Conservation (phyloP, 92 coral and sea anemone species). For the Umimayanthus kanabou region DNA sequence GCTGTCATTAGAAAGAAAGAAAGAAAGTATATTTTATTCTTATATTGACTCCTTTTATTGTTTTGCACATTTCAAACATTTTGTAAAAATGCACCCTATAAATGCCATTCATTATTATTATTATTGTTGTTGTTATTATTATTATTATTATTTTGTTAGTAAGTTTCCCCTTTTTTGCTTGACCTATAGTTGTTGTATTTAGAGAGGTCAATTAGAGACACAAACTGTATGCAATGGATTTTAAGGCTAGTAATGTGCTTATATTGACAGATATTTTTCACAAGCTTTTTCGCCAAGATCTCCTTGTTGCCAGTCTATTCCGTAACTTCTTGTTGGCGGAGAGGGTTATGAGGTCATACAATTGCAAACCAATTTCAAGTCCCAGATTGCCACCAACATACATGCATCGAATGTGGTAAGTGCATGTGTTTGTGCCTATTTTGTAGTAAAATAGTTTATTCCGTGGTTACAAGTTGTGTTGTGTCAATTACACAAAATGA, state of each 20-base stretch:
- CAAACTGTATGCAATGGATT: not conserved
- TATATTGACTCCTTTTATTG: too few species aligned
- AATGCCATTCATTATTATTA: too few species aligned
- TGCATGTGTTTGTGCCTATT: not conserved
- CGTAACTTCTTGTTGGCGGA: slow-evolving; percentile 94
- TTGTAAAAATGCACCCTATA: too few species aligned
- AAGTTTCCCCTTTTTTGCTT: too few species aligned
- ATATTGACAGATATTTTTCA: slow-evolving; percentile 78
- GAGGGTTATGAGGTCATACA: slow-evolving; percentile 93
- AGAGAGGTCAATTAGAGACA: too few species aligned
- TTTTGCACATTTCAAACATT: too few species aligned
- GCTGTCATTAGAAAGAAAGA: too few species aligned
- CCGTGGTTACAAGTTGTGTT: not conserved
- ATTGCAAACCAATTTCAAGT: slow-evolving; percentile 92
- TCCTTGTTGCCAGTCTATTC: slow-evolving; percentile 94
- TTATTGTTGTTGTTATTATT: too few species aligned
- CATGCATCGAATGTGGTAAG: slow-evolving; percentile 98
- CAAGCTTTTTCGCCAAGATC: slow-evolving; percentile 96
- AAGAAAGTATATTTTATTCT: too few species aligned
- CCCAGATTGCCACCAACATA: slow-evolving; percentile 92
- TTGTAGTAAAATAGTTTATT: not conserved
- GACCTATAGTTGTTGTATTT: too few species aligned
- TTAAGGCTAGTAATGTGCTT: not conserved
- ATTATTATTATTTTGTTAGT: too few species aligned
- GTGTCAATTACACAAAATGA: not conserved